Conservation (phyloP, 1,140 invertebrate genomes). For the Megalopta genalis region DNA sequence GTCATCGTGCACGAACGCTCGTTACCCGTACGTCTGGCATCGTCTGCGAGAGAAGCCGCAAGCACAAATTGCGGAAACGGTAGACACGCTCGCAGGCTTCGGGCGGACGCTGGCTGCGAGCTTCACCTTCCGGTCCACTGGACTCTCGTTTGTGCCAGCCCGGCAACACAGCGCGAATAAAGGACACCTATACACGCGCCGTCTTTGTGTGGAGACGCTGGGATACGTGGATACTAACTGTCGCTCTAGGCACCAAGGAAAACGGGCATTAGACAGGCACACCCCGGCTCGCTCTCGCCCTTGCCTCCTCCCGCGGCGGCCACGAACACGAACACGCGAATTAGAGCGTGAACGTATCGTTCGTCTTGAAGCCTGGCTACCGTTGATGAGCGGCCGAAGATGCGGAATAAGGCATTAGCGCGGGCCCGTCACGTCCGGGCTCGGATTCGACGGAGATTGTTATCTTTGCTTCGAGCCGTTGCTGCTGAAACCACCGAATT, state of each 20-base stretch:
- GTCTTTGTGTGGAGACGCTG: conserved; percentile 9
- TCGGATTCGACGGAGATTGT: neutral
- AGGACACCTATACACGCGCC: conserved; percentile 21
- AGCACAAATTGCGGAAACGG: conserved; percentile 52
- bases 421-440: too few relatives aligned
- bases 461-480: neutral
- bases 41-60: conserved; percentile 32
- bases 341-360: conserved; percentile 63
- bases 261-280: conserved; percentile 23
- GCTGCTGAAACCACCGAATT: too few relatives aligned
- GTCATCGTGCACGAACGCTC: conserved; percentile 32
- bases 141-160: conserved; percentile 48
- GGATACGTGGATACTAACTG: conserved; percentile 47
- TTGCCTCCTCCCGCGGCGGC: conserved; percentile 15
- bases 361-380: conserved; percentile 33
- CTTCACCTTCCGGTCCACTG: conserved; percentile 47
- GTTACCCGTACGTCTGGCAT: conserved; percentile 23
- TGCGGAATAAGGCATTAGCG: conserved; percentile 48
- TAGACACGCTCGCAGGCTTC: conserved; percentile 47
- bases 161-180: conserved; percentile 21
- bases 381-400: conserved; percentile 47
- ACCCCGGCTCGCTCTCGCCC: neutral
- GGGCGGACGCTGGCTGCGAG: conserved; percentile 39
- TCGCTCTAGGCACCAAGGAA: conserved; percentile 37
- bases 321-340: conserved; percentile 45